Evolutionary conservation across 2,113 vertebrate genomes (phyloP).

Genomic region (Neomonachus schauinslandi): DNA sequence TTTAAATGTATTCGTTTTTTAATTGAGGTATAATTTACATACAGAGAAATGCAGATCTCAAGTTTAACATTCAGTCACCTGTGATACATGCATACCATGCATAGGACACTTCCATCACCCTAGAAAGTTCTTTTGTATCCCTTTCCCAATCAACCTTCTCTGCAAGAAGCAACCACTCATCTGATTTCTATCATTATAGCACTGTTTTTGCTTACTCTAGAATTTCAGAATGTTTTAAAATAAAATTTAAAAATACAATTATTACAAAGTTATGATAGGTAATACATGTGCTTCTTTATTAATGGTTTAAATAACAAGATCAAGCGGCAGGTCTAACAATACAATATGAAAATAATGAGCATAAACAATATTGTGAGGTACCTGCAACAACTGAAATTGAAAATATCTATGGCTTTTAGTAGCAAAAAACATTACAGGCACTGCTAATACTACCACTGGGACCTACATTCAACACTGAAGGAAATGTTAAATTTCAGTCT

Average conservation of each 20-base stretch:
- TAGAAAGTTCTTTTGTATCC: not conserved
- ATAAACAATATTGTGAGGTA: not conserved
- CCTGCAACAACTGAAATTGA: not conserved
- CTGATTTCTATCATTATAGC: not conserved
- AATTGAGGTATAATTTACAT: not conserved
- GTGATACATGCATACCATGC: not conserved
- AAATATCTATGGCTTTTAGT: not conserved
- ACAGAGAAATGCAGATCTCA: not conserved
- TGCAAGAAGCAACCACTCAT: not conserved
- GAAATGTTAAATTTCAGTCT: not conserved
- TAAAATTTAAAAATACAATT: not conserved
- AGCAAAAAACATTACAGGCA: not conserved
- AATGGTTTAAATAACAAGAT: not conserved
- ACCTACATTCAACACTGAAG: not conserved
- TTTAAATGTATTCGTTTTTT: not conserved
- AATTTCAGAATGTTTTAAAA: slow-evolving; percentile 1
- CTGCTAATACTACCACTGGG: not conserved
- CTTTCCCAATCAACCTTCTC: not conserved
- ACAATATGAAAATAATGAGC: not conserved
- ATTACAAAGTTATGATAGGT: not conserved
- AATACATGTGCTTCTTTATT: not conserved
- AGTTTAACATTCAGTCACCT: not conserved
- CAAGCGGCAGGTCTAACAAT: not conserved
- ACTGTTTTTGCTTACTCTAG: not conserved
- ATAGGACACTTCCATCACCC: not conserved